Evolutionary conservation across 23 tunicate genomes (phyloP).

Genomic region (Halocynthia aurantium): DNA sequence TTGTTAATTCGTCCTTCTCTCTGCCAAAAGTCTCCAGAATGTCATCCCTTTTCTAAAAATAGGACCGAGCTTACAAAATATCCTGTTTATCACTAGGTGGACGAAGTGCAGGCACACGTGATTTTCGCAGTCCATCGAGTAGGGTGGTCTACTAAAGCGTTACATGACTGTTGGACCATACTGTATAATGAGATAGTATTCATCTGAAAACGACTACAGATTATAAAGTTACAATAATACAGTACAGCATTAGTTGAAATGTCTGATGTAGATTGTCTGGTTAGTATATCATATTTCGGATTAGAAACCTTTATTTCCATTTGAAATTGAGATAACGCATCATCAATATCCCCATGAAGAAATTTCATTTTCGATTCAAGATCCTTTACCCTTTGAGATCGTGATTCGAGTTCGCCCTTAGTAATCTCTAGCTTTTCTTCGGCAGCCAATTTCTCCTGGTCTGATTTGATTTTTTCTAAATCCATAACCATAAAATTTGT

Average conservation of each 20-base stretch:
- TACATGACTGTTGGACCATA: too few relatives aligned
- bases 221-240: not conserved
- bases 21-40: not conserved
- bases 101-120: too few relatives aligned
- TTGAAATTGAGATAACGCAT: not conserved
- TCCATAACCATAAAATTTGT: too few relatives aligned
- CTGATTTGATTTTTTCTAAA: not conserved
- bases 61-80: not conserved
- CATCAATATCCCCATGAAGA: not conserved
- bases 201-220: not conserved
- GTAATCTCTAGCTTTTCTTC: not conserved
- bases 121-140: too few relatives aligned
- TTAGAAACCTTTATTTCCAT: not conserved
- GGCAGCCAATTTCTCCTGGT: not conserved
- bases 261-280: too few relatives aligned
- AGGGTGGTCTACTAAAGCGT: too few relatives aligned
- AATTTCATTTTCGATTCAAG: not conserved
- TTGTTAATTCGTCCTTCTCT: not conserved
- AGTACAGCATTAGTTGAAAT: too few relatives aligned
- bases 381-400: not conserved
- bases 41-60: constrained; percentile 1
- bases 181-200: not conserved
- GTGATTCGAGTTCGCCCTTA: not conserved
- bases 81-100: not conserved
- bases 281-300: too few relatives aligned